Conservation (phyloP, 2,888 invertebrate genomes). For the Cheilosia grossa region DNA sequence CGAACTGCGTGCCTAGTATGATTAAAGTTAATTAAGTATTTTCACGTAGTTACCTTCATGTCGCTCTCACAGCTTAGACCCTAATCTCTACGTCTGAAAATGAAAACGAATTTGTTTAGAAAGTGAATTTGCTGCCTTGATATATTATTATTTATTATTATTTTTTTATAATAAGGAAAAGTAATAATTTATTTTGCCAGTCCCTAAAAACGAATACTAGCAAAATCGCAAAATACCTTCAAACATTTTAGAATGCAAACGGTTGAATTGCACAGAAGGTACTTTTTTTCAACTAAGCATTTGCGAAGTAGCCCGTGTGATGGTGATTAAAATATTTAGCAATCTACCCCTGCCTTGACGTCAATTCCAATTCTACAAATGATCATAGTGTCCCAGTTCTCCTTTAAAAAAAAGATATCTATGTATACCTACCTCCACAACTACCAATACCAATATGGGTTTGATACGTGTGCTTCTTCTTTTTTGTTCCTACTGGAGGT, state of each 20-base stretch:
- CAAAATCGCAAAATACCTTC: not conserved
- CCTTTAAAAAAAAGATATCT: not conserved
- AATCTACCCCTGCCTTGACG: conserved; percentile 1
- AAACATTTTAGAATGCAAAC: conserved; percentile 6
- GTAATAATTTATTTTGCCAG: too few relatives aligned
- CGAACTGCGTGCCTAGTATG: conserved; percentile 63
- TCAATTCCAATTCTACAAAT: conserved; percentile 6
- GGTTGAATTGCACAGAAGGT: not conserved
- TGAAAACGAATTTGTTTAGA: conserved; percentile 45
- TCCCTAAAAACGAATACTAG: too few relatives aligned
- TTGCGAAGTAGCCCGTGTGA: conserved; percentile 6
- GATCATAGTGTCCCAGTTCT: conserved; percentile 2
- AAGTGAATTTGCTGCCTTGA: conserved; percentile 37
- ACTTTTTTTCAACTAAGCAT: not conserved
- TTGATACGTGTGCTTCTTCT: not conserved
- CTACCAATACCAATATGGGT: too few relatives aligned
- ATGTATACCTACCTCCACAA: too few relatives aligned
- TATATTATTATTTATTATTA: conserved; percentile 29
- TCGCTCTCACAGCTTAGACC: not conserved
- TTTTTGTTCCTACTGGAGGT: not conserved
- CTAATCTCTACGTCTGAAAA: conserved; percentile 40
- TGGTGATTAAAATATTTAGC: not conserved
- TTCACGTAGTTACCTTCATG: conserved; percentile 41
- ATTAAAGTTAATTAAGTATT: conserved; percentile 66
- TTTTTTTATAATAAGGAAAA: conserved; percentile 5